phyloP scores from a whole-genome alignment of 2,113 vertebrate genomes.

The Labrus mixtus region DNA sequence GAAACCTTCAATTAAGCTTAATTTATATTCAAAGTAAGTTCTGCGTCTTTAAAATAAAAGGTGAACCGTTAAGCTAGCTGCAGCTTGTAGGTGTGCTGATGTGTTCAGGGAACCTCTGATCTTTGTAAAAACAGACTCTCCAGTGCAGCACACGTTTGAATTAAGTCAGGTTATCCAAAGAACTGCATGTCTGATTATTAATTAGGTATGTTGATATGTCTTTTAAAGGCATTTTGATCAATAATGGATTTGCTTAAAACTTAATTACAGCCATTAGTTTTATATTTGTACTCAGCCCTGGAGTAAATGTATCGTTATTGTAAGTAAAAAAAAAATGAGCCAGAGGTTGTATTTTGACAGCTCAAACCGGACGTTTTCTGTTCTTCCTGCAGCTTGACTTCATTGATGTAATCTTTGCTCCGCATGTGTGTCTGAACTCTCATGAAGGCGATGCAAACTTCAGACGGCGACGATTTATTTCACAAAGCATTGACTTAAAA shows the following conservation, averaged over 20 bases:
- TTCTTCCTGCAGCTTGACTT: constrained; percentile 12
- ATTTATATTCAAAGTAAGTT: constrained; percentile 20
- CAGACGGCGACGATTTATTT: neutral
- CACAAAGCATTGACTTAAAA: too few species aligned
- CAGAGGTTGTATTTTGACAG: constrained; percentile 53
- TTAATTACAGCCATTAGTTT: too few species aligned
- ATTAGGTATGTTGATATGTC: neutral
- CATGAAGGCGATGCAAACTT: neutral
- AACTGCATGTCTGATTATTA: neutral
- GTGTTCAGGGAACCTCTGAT: neutral
- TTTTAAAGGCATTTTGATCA: neutral
- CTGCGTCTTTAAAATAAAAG: constrained; percentile 5
- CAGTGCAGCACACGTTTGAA: neutral
- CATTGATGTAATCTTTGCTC: neutral
- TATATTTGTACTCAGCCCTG: neutral
- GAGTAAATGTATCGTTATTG: neutral
- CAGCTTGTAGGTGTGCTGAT: constrained; percentile 17
- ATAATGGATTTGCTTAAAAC: neutral
- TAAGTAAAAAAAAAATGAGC: too few species aligned
- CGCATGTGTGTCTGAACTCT: neutral
- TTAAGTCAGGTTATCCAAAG: neutral
- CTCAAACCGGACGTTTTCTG: constrained; percentile 27
- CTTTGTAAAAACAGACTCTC: neutral
- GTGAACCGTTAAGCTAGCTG: constrained; percentile 50
- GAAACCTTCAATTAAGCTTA: neutral